These are phyloP conservation scores for Sula dactylatra DNA, from an alignment of 2,113 vertebrate species.

Conservation along the genomic window DNA sequence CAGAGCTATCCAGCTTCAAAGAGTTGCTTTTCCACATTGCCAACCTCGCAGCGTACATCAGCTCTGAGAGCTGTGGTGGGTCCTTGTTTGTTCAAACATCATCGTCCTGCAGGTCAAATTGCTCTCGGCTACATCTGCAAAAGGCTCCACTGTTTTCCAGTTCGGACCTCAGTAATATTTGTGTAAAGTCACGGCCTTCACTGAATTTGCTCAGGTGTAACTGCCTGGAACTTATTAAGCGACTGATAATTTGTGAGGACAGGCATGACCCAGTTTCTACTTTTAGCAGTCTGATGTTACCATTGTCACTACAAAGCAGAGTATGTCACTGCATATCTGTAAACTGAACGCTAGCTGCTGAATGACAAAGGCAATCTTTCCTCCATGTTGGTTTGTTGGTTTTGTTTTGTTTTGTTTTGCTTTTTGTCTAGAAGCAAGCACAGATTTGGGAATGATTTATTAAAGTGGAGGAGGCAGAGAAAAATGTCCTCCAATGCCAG, in stretches of 20 bases:
- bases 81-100: neutral
- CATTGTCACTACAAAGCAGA: neutral
- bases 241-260: neutral
- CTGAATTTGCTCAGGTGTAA: neutral
- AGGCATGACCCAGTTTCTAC: neutral
- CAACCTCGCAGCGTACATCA: neutral
- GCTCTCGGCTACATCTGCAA: neutral
- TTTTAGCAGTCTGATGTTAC: neutral
- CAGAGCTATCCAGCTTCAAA: neutral
- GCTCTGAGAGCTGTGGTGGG: neutral
- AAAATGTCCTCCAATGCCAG: neutral
- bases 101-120: neutral
- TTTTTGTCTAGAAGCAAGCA: neutral
- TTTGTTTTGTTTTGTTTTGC: neutral
- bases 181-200: neutral
- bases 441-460: neutral
- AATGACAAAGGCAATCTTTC: neutral
- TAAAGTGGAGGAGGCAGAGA: neutral
- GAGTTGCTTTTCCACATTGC: neutral
- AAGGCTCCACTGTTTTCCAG: neutral
- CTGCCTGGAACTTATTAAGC: neutral
- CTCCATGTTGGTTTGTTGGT: neutral
- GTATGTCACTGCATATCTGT: neutral
- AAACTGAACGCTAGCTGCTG: neutral
- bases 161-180: neutral